A percentile compares a stretch with the other conserved stretches of the same genome.
Evolutionary conservation across 2,797 vertebrate species (phyloP).

Genomic region (Chanos chanos): DNA sequence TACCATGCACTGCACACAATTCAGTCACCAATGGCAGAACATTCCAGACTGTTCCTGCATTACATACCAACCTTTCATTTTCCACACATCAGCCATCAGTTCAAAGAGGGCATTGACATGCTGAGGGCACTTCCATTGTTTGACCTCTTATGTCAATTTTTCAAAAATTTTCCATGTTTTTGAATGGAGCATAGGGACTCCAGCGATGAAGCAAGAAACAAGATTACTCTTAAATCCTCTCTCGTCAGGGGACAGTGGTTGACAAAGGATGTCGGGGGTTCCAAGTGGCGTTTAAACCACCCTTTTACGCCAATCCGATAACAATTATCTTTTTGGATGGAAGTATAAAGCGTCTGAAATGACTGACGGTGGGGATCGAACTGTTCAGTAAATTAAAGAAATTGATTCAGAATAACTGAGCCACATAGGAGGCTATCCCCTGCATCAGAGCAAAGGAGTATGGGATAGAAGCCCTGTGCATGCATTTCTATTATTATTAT

Average conservation of each 20-base stretch:
- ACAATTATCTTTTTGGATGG: constrained; percentile 45
- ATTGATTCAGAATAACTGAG: constrained; percentile 42
- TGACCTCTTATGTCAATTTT: too few relatives aligned
- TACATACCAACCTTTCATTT: too few relatives aligned
- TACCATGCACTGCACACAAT: too few relatives aligned
- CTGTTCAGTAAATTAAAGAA: constrained; percentile 41
- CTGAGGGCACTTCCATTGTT: too few relatives aligned
- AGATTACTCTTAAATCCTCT: constrained; percentile 11
- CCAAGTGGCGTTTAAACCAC: constrained; percentile 39
- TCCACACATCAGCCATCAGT: too few relatives aligned
- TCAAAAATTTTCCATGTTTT: too few relatives aligned
- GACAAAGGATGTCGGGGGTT: constrained; percentile 29
- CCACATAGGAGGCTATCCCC: constrained; percentile 10
- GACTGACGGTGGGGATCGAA: constrained; percentile 38
- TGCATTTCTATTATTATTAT: too few relatives aligned
- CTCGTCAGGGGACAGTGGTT: neutral
- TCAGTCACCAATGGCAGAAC: too few relatives aligned
- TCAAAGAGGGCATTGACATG: too few relatives aligned
- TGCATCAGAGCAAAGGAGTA: neutral
- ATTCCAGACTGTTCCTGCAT: too few relatives aligned
- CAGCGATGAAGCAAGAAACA: neutral
- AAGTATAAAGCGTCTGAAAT: constrained; percentile 38
- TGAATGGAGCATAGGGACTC: too few relatives aligned
- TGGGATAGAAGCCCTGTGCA: neutral
- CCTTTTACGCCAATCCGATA: constrained; percentile 38